Evolutionary conservation across 1,140 invertebrate genomes (phyloP), one percentile per base, ranked within the genome.

Genomic region (Yoshiicerus persimilis): DNA sequence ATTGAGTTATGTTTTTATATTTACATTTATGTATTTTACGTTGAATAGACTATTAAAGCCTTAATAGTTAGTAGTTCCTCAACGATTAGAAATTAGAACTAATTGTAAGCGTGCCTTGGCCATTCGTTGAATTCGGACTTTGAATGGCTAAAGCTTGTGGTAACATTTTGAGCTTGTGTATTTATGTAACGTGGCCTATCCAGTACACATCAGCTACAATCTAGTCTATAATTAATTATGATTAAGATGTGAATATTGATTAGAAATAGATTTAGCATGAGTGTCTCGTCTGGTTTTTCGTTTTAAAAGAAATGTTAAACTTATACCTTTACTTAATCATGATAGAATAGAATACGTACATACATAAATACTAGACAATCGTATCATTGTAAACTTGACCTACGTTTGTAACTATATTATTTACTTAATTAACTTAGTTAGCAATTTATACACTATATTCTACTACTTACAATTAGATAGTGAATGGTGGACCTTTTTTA

Each of bases 161-260:
- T 80, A 80, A 80, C 75, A 38, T 80, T 66, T 80, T 34, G 34
- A 80, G 75, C 75, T 80, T 80, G 66, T 70, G 66, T 70, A 70
- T 56, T 56, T 56, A 70, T 70, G 66, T 70, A 70, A 27, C 5
- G 75, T 80, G 75, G 75, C 75, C 75, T 80, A 34, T 80, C 5
- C 75, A 80, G 75, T 80, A 80, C 34, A 80, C 75, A 80, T 80
- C 20, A 80, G 30, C 20, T 13, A 80, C 32, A 80, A 34, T 80
- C 75, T 38, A 80, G 30, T 23, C 34, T 34, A 16, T 56, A 56
- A 56, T 70, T 70, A 27, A 70, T 70, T 70, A 70, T 70, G 11
- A 70, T 70, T 27, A 25, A 10, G 6, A 27, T 80, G 32, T 80
- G 34, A 38, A 36, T 80, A 80, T 77, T 9, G 23, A 16, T 27